These are phyloP conservation scores for Aleiodes testaceus DNA, from an alignment of 2,888 invertebrate species.

Conservation along the genomic window DNA sequence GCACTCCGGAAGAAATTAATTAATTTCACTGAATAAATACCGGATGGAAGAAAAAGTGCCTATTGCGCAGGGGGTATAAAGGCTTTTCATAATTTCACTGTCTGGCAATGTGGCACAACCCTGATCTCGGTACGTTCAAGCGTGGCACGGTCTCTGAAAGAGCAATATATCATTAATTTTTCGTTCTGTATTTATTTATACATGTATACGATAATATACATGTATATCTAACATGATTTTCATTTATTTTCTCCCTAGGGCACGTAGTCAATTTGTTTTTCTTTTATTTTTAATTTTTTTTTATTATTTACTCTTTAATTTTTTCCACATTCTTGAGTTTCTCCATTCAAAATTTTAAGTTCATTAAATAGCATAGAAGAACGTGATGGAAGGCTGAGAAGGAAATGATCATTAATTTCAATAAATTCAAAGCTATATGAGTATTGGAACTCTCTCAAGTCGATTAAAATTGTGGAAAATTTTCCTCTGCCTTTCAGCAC, in stretches of 20 bases:
- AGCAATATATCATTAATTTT: conserved; percentile 52
- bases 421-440: no score
- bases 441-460: no score
- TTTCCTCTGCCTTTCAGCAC: conserved; percentile 57
- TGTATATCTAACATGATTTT: conserved; percentile 42
- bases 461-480: neutral
- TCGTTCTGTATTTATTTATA: conserved; percentile 18
- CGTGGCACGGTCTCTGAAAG: conserved; percentile 71
- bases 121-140: conserved; percentile 67
- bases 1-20: conserved; percentile 13
- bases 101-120: conserved; percentile 70
- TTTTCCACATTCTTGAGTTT: neutral
- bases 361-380: neutral
- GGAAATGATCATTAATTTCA: neutral
- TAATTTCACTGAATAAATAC: conserved; percentile 31
- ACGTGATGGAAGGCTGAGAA: conserved; percentile 13
- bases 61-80: conserved; percentile 68
- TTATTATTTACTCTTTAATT: neutral
- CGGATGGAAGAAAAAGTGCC: conserved; percentile 59
- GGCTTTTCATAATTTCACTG: conserved; percentile 62
- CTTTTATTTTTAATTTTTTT: neutral
- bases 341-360: conserved; percentile 23
- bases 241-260: conserved; percentile 49
- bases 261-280: conserved; percentile 8
- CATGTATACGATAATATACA: no score